Evolutionary conservation across 2,888 invertebrate genomes (phyloP), one percentile per base, ranked within the genome.

Genomic region (Drosophila merina): DNA sequence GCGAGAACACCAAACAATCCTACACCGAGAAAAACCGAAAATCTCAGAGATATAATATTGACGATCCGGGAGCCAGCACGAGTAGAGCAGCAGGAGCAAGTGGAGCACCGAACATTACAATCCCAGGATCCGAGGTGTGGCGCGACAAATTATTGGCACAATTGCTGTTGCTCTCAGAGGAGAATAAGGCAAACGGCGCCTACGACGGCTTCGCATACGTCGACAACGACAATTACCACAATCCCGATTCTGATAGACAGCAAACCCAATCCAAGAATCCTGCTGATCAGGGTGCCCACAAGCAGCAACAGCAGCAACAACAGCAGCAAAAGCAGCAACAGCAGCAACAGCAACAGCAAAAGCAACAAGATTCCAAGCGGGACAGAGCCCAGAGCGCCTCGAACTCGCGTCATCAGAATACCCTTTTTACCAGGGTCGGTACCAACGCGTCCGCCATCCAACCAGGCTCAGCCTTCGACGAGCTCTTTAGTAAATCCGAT

Each of bases 371-470:
- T 54, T 57, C 74, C 59, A 74, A 74, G 42, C 74, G 68, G 63
- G 71, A 47, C 88, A 83, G 88, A 83, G 75, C 69, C 12, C 72
- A 84, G 57, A 20, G 33, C 74, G 88, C 88, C 80, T 76, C 83
- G 75, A 80, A 77, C 83, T 67, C 77, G 79, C 68, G 63, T 82
- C 63, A 81, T 85, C 67, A 88, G 82, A 79, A 82, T 89, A 84
- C 90, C 89, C 90, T 90, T 90, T 90, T 90, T 90, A 89, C 82
- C 90, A 84, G 88, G 88, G 74, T 81, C 88, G 82, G 85, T 67
- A 77, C 75, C 86, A 63, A 75, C 77, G 56, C 69, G 76, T 74
- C 62, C 71, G 70, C 76, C 76, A 76, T 69, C 81, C 90, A 90
- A 89, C 75, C 75, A 48, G 66, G 75, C 76, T 50, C 62, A 42